Percentiles rank a stretch among this genome's conserved stretches.
Evolutionary conservation across 2,113 vertebrate genomes (phyloP).

Genomic region (Ophiodon elongatus): DNA sequence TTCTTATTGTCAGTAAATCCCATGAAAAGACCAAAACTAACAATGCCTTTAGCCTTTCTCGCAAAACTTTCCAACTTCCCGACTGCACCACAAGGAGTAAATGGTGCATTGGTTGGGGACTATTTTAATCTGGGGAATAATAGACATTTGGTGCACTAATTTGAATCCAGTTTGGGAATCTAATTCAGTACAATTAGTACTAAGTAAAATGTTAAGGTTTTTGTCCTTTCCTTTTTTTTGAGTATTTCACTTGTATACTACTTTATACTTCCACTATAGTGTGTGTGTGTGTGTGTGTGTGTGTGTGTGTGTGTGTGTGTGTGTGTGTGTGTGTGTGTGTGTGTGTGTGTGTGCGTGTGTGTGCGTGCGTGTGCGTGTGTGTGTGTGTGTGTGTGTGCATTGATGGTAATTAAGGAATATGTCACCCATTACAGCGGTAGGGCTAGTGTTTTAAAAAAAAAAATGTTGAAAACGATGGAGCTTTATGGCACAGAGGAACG

Average conservation of each 20-base stretch:
- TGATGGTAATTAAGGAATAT: neutral
- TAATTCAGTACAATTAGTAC: neutral
- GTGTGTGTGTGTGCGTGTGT: no score
- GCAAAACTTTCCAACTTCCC: neutral
- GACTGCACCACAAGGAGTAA: neutral
- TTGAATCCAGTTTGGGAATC: neutral
- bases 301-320: no score
- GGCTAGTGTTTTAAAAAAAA: neutral
- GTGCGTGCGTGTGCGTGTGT: neutral
- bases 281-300: neutral
- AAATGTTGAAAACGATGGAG: neutral
- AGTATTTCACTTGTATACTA: neutral
- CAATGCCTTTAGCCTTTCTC: neutral
- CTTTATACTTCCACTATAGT: neutral
- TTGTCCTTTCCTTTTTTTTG: neutral
- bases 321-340: no score
- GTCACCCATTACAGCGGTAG: neutral
- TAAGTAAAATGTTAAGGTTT: neutral
- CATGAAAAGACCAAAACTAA: neutral
- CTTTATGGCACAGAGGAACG: neutral
- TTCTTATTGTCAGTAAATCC: constrained; percentile 8
- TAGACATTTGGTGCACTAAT: neutral
- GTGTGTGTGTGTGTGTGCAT: neutral
- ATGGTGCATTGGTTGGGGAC: neutral
- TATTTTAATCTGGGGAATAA: constrained; percentile 1